Evolutionary conservation across 2,888 invertebrate genomes (phyloP).

Genomic region (Lasius fuliginosus): DNA sequence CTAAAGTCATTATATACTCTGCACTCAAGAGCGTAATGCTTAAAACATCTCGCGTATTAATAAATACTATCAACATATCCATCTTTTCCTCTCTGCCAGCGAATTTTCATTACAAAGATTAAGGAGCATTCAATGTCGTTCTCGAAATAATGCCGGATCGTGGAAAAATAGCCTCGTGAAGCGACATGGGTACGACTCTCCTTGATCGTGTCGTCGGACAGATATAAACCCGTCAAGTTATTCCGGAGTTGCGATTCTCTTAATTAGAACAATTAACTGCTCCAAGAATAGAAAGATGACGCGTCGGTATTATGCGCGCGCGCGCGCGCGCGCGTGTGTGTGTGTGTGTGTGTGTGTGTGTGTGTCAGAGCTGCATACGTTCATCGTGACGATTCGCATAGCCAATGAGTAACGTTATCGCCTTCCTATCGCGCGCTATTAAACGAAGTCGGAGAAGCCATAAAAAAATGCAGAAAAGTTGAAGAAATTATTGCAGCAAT

Average conservation of each 20-base stretch:
- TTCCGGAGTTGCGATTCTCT: constrained; percentile 81
- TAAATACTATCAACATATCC: neutral
- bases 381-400: constrained; percentile 3
- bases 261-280: constrained; percentile 84
- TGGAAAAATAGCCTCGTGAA: constrained; percentile 52
- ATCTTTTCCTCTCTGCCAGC: neutral
- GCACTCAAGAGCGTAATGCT: neutral
- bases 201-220: constrained; percentile 75
- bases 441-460: neutral
- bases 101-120: neutral
- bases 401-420: neutral
- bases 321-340: too few species aligned
- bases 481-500: neutral
- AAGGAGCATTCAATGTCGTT: neutral
- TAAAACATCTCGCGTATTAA: neutral
- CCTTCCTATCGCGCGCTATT: neutral
- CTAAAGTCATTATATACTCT: neutral
- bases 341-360: constrained; percentile 46
- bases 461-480: neutral
- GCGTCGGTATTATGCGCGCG: constrained; percentile 57
- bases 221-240: constrained; percentile 82
- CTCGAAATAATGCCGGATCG: neutral
- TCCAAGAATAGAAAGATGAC: constrained; percentile 82
- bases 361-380: constrained; percentile 44
- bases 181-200: constrained; percentile 79